Evolutionary conservation across 2,797 vertebrate genomes (phyloP).

Genomic region (Argentina silus): DNA sequence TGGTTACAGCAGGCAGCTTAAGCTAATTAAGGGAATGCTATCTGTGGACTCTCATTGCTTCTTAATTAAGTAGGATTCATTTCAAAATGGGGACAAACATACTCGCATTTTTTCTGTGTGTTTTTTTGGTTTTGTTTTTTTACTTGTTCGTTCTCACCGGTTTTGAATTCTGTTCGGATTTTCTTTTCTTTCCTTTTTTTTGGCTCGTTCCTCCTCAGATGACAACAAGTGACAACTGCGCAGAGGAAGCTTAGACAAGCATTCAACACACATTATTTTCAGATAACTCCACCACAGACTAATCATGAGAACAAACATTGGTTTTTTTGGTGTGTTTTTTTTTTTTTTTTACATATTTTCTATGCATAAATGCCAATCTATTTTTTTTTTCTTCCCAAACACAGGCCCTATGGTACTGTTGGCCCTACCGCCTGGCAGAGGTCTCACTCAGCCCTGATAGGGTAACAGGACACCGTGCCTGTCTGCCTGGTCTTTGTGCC

Average conservation of each 20-base stretch:
- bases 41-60: conserved; percentile 83
- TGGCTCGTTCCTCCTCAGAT: background rate
- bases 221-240: conserved; percentile 18
- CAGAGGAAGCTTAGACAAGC: background rate
- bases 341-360: background rate
- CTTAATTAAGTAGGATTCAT: conserved; percentile 83
- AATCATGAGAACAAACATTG: background rate
- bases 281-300: background rate
- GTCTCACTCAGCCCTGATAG: conserved; percentile 27
- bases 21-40: conserved; percentile 85
- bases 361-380: background rate
- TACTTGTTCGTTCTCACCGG: conserved; percentile 11
- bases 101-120: conserved; percentile 54
- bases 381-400: too few relatives aligned
- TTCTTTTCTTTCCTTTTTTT: conserved; percentile 33
- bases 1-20: conserved; percentile 83
- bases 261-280: background rate
- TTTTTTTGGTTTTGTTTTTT: background rate
- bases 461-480: conserved; percentile 51
- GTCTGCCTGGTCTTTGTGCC: conserved; percentile 50
- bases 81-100: conserved; percentile 72
- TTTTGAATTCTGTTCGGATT: conserved; percentile 44
- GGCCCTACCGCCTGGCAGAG: conserved; percentile 2
- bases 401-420: background rate
- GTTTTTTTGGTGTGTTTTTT: background rate